These are phyloP conservation scores for Festucalex cinctus DNA, from an alignment of 2,113 vertebrate genomes.

Conservation along the genomic window DNA sequence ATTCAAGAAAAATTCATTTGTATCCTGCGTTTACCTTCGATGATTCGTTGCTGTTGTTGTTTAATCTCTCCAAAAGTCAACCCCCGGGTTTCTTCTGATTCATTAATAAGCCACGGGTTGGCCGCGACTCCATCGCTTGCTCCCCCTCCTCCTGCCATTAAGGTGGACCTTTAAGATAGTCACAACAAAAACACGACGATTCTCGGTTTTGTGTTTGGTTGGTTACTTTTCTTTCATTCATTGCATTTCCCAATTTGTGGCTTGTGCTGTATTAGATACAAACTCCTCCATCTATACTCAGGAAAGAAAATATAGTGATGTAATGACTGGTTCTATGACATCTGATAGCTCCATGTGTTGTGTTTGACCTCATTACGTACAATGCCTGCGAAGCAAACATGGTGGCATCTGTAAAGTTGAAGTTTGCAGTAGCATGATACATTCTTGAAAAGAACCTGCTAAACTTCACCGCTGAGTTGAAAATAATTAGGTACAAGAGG, in stretches of 20 bases:
- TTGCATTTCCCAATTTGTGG: background rate
- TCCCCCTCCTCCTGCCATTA: constrained; percentile 77
- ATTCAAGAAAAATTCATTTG: background rate
- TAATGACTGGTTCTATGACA: background rate
- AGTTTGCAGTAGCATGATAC: too few species aligned
- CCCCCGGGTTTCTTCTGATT: constrained; percentile 87
- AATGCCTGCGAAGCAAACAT: background rate
- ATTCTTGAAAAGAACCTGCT: too few species aligned
- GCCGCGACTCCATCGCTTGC: constrained; percentile 42
- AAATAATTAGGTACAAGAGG: too few species aligned
- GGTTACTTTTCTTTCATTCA: background rate
- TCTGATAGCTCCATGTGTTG: background rate
- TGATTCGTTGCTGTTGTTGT: constrained; percentile 87
- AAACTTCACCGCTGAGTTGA: too few species aligned
- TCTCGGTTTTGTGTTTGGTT: background rate
- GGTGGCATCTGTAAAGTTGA: background rate
- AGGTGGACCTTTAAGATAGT: constrained; percentile 73
- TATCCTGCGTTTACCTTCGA: constrained; percentile 77
- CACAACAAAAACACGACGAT: background rate
- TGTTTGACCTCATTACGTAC: background rate
- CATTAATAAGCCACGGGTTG: constrained; percentile 91
- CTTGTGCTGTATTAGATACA: background rate
- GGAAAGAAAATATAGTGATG: background rate
- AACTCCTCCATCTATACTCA: background rate
- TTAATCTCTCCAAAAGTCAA: constrained; percentile 84